These are phyloP conservation scores for Lathronympha strigana DNA, from an alignment of 2,888 invertebrate genomes.

Conservation along the genomic window DNA sequence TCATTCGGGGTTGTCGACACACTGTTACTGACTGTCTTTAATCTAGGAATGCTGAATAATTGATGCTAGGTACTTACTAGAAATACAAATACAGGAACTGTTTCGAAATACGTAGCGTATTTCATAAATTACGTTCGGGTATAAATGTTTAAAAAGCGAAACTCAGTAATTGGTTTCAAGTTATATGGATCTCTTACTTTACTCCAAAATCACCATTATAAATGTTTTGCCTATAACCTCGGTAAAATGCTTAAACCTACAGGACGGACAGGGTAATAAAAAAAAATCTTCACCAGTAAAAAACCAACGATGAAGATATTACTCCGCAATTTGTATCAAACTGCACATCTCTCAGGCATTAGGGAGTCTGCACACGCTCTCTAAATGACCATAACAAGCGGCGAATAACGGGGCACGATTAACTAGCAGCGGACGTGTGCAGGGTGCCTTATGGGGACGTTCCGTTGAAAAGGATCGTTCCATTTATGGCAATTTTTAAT, in stretches of 20 bases:
- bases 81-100: background rate
- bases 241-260: too few relatives aligned
- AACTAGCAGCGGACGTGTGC: constrained; percentile 36
- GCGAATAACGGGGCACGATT: constrained; percentile 35
- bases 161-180: too few relatives aligned
- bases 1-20: constrained; percentile 4
- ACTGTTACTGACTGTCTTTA: background rate
- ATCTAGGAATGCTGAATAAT: background rate
- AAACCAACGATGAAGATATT: background rate
- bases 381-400: constrained; percentile 49
- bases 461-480: background rate
- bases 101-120: too few relatives aligned
- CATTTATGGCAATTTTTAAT: background rate
- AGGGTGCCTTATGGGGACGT: constrained; percentile 30
- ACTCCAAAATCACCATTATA: too few relatives aligned
- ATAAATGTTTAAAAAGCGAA: too few relatives aligned
- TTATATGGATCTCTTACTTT: too few relatives aligned
- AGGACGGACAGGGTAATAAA: too few relatives aligned
- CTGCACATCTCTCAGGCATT: constrained; percentile 41
- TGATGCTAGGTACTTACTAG: background rate
- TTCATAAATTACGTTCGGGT: too few relatives aligned
- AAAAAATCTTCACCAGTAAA: background rate
- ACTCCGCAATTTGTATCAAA: constrained; percentile 9
- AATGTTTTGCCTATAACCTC: too few relatives aligned
- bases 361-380: constrained; percentile 57